Base-by-base conservation (phyloP, 2,888 invertebrate genomes). In the Eucriotettix oculatus region DNA sequence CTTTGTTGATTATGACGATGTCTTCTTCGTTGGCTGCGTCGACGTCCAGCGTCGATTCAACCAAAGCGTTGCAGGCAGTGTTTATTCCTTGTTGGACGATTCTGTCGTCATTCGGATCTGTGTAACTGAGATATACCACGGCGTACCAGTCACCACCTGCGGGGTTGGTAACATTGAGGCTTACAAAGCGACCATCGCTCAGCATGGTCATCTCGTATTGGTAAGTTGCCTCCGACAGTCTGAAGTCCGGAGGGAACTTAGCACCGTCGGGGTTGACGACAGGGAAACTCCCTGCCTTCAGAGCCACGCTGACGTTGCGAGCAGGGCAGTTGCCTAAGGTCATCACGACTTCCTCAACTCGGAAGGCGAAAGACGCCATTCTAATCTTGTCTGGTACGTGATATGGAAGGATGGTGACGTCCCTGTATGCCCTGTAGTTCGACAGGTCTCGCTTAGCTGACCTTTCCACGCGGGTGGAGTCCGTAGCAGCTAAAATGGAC, bases 231-330 rank as follows among this genome's bases (percentile, higher is more conserved):
- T 42, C 66, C 62, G 43, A 64, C 3, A 54, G 60, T 60, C 65
- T 68, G 67, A 85, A 80, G 64, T 81, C 75, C 61, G 82, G 81
- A 0, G 89, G 87, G 68, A 88, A 87, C 56, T 81, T 79, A 54
- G 89, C 85, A 63, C 86, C 86, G 69, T 90, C 88, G 2, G 90
- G 88, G 69, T 84, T 85, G 62, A 92, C 83, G 7, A 91, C 84
- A 29, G 93, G 92, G 68, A 87, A 85, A 56, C 90, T 85, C 16
- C 87, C 88, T 66, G 86, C 82, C 71, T 91, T 91, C 59, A 93
- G 72, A 69, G 86, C 66, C 65, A 66, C 62, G 54, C 67, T 66
- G 53, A 70, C 66, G 53, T 65, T 66, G 56, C 68, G 66, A 16
- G 67, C 63, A 42, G 66, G 61, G 62, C 69, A 69, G 41, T 66